Conservation (phyloP, 2,888 invertebrate genomes). For the Clepsis dumicolana region DNA sequence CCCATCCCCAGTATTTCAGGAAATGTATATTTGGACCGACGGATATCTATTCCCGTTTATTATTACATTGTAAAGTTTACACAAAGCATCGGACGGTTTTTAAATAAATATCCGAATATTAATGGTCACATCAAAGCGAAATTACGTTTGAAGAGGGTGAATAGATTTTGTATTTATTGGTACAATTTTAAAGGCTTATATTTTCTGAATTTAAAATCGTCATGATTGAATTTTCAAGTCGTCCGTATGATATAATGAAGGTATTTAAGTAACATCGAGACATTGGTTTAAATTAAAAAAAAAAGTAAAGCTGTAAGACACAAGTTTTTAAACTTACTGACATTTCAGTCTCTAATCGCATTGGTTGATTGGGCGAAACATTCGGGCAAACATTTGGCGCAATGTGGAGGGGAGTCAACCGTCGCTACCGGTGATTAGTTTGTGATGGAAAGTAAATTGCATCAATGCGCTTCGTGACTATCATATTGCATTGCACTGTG, state of each 20-base stretch:
- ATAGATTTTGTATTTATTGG: slow-evolving; percentile 25
- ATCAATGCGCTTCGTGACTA: slow-evolving; percentile 56
- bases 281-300: neutral
- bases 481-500: slow-evolving; percentile 48
- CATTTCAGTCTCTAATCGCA: neutral
- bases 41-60: slow-evolving; percentile 43
- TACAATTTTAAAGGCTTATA: neutral
- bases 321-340: neutral
- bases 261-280: neutral
- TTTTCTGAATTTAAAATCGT: neutral
- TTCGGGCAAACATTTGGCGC: slow-evolving; percentile 38
- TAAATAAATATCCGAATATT: slow-evolving; percentile 39
- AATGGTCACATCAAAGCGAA: slow-evolving; percentile 42
- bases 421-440: slow-evolving; percentile 68
- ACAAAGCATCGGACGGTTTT: slow-evolving; percentile 36
- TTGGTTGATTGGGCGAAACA: slow-evolving; percentile 4
- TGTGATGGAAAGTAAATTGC: slow-evolving; percentile 81
- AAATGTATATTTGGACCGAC: slow-evolving; percentile 38
- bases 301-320: no score
- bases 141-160: slow-evolving; percentile 27
- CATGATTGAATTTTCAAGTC: neutral
- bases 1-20: slow-evolving; percentile 33
- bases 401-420: slow-evolving; percentile 43
- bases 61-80: slow-evolving; percentile 42
- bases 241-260: neutral